Percentiles rank a stretch among this genome's conserved stretches.
Evolutionary conservation across 2,888 invertebrate genomes (phyloP).

Genomic region (Eupelmus urozonus): DNA sequence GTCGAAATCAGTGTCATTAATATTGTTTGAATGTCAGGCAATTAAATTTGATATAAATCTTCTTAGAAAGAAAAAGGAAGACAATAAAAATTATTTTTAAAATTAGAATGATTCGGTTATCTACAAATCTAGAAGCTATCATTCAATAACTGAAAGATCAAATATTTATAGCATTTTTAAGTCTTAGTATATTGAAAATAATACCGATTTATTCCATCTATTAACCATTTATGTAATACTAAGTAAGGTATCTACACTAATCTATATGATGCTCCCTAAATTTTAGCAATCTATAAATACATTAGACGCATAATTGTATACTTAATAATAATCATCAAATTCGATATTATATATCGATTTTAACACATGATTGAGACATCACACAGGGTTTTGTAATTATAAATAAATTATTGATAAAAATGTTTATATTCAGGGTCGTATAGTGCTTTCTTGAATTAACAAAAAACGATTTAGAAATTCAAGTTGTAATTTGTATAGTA

Average conservation of each 20-base stretch:
- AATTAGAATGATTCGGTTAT: neutral
- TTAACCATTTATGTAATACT: slow-evolving; percentile 28
- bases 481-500: neutral
- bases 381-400: slow-evolving; percentile 15
- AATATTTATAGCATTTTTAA: neutral
- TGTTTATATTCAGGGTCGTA: neutral
- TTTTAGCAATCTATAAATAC: neutral
- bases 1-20: slow-evolving; percentile 17
- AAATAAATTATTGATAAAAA: neutral
- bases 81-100: slow-evolving; percentile 9
- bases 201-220: slow-evolving; percentile 20
- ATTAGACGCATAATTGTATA: neutral
- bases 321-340: slow-evolving; percentile 1
- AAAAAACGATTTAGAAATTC: slow-evolving; percentile 11
- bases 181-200: slow-evolving; percentile 21
- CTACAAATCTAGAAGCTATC: slow-evolving; percentile 2
- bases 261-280: neutral
- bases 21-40: slow-evolving; percentile 1
- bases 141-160: neutral
- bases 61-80: no score
- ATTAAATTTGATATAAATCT: slow-evolving; percentile 11
- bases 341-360: slow-evolving; percentile 5
- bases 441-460: neutral
- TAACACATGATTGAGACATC: neutral
- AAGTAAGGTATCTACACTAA: slow-evolving; percentile 21